These are phyloP conservation scores for Acanthiza pusilla DNA, from an alignment of 2,797 vertebrate species.

Conservation along the genomic window DNA sequence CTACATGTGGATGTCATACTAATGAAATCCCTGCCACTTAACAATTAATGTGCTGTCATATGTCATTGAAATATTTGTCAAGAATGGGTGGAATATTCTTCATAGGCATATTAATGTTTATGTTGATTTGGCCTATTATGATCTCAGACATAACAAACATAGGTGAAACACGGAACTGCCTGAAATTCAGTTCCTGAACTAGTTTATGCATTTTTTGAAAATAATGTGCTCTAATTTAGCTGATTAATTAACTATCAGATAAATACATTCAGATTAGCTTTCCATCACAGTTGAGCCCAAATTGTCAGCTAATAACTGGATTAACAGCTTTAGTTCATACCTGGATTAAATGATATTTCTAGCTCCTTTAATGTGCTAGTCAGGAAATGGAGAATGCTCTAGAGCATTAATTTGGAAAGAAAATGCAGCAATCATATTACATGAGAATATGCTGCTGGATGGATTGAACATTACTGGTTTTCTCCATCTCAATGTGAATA, in stretches of 20 bases:
- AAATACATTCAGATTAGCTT: not conserved
- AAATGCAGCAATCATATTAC: not conserved
- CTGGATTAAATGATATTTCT: not conserved
- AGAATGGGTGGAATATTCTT: not conserved
- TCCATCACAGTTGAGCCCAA: not conserved
- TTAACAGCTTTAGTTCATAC: not conserved
- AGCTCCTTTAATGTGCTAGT: not conserved
- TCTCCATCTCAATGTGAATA: not conserved
- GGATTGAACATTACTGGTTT: not conserved
- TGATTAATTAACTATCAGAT: not conserved
- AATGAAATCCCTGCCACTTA: not conserved
- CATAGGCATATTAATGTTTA: accelerated
- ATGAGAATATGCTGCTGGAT: not conserved
- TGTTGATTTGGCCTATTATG: not conserved
- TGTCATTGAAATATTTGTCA: not conserved
- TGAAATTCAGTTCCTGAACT: not conserved
- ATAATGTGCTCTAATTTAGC: not conserved
- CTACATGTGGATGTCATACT: not conserved
- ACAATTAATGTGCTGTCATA: not conserved
- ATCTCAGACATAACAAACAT: not conserved
- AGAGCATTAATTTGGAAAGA: not conserved
- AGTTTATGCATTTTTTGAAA: not conserved
- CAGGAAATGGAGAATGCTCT: not conserved
- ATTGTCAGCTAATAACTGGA: not conserved
- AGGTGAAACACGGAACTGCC: not conserved